Evolutionary conservation across 37 sponge, comb jelly and placozoan species (phyloP).

Genomic region (Ianthella basta): DNA sequence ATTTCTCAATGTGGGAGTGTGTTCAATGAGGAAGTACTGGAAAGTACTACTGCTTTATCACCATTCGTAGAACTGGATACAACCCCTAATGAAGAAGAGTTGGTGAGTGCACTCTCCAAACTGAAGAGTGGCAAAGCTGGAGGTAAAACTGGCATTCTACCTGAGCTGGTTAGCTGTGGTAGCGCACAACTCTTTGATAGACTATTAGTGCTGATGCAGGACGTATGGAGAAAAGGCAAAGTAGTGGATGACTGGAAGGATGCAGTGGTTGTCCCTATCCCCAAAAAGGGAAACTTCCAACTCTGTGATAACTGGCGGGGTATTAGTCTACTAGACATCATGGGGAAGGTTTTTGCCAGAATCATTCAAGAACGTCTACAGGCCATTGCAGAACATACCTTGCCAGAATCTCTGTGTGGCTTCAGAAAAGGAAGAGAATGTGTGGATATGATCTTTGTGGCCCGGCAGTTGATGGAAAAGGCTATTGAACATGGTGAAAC

Average conservation of each 20-base stretch:
- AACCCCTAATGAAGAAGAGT: conserved; percentile 46
- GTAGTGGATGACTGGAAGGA: conserved; percentile 38
- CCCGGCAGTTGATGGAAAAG: conserved; percentile 54
- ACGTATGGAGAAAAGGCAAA: too few relatives aligned
- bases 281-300: conserved; percentile 23
- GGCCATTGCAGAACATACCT: too few relatives aligned
- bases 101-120: conserved; percentile 29
- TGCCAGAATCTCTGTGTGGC: conserved; percentile 62
- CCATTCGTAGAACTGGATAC: conserved; percentile 19
- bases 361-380: conserved; percentile 45
- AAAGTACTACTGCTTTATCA: not conserved
- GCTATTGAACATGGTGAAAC: conserved; percentile 40
- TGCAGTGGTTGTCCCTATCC: conserved; percentile 16
- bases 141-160: conserved; percentile 36
- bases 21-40: conserved; percentile 8
- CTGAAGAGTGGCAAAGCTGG: conserved; percentile 53
- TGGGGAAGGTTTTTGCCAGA: conserved; percentile 48
- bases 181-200: too few relatives aligned
- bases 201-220: too few relatives aligned
- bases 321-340: conserved; percentile 13
- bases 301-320: conserved; percentile 26
- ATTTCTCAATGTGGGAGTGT: conserved; percentile 30
- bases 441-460: conserved; percentile 48
- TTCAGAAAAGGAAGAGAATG: conserved; percentile 48
- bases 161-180: too few relatives aligned